Evolutionary conservation across 2,888 invertebrate genomes (phyloP).

Genomic region (Holacanthella duospinosa): DNA sequence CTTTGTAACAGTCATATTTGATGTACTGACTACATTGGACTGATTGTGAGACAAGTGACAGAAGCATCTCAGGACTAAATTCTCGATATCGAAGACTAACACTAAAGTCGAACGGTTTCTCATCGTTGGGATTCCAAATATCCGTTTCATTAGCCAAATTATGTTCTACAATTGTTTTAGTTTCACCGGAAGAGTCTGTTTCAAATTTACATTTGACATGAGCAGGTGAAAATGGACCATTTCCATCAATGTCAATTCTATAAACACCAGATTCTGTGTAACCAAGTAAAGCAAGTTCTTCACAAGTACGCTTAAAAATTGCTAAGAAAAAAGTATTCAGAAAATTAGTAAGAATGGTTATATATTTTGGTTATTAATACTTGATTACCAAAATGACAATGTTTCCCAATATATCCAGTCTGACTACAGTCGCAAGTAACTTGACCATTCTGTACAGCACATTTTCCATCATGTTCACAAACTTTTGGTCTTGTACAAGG

Average conservation of each 20-base stretch:
- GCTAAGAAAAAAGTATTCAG: constrained; percentile 53
- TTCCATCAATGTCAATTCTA: constrained; percentile 85
- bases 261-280: constrained; percentile 83
- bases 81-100: constrained; percentile 78
- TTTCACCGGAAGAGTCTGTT: constrained; percentile 66
- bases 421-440: constrained; percentile 81
- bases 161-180: constrained; percentile 79
- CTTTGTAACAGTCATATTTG: constrained; percentile 80
- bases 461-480: constrained; percentile 84
- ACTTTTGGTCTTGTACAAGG: constrained; percentile 72
- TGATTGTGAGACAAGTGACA: constrained; percentile 78
- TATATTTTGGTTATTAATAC: constrained; percentile 2
- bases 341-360: constrained; percentile 11
- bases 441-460: constrained; percentile 69
- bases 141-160: constrained; percentile 79
- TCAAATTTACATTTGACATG: constrained; percentile 88
- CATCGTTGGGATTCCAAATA: constrained; percentile 39
- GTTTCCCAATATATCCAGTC: constrained; percentile 84
- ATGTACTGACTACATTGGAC: constrained; percentile 79
- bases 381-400: constrained; percentile 70
- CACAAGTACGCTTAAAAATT: constrained; percentile 79
- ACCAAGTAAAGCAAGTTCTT: constrained; percentile 77
- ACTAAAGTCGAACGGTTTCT: constrained; percentile 54
- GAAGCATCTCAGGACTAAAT: constrained; percentile 81
- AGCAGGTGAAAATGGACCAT: constrained; percentile 81